A percentile compares a stretch with the other conserved stretches of the same genome.
phyloP scores from a whole-genome alignment of 2,888 invertebrate species.

The Endotricha flammealis region DNA sequence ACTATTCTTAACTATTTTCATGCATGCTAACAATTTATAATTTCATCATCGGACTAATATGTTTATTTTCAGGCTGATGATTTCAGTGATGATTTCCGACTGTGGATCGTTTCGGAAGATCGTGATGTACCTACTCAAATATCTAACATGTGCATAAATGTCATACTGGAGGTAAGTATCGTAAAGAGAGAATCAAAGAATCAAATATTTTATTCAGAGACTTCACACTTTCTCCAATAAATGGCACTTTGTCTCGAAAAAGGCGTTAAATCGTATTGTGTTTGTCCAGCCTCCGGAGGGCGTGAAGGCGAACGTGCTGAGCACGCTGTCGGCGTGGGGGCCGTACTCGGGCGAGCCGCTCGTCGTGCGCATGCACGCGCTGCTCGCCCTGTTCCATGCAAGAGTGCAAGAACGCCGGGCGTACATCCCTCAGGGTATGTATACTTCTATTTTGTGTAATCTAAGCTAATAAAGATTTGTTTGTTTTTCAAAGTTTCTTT shows the following conservation, averaged over 20 bases:
- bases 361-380: slow-evolving; percentile 75
- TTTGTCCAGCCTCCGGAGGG: slow-evolving; percentile 86
- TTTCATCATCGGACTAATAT: background rate
- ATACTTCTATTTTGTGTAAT: too few relatives aligned
- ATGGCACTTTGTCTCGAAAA: too few relatives aligned
- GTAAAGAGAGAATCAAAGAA: too few relatives aligned
- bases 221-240: too few relatives aligned
- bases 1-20: too few relatives aligned
- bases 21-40: slow-evolving; percentile 4
- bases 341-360: slow-evolving; percentile 56
- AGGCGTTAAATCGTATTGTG: background rate
- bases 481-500: too few relatives aligned
- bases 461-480: too few relatives aligned
- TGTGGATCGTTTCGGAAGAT: slow-evolving; percentile 94
- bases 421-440: slow-evolving; percentile 89
- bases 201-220: too few relatives aligned
- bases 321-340: slow-evolving; percentile 85
- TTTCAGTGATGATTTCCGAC: slow-evolving; percentile 57
- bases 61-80: slow-evolving; percentile 38
- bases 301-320: slow-evolving; percentile 80
- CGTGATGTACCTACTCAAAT: slow-evolving; percentile 87
- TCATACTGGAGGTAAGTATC: slow-evolving; percentile 62
- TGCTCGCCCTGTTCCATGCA: slow-evolving; percentile 92
- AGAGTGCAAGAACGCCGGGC: slow-evolving; percentile 93
- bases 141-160: slow-evolving; percentile 86